Conservation (phyloP, 2,888 invertebrate species). For the Ctena decussata region DNA sequence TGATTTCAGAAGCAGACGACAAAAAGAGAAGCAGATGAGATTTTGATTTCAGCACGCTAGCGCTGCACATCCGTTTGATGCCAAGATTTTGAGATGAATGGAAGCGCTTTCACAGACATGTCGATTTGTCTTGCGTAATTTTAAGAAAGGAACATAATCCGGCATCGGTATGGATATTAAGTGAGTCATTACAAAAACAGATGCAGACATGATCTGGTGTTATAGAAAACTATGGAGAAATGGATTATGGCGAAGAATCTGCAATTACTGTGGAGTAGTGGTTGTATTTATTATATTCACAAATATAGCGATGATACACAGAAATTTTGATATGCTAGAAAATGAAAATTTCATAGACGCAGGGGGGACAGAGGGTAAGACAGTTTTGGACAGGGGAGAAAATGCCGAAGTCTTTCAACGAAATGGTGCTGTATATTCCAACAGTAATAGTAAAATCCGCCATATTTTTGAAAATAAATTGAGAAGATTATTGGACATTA, state of each 20-base stretch:
- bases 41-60: not conserved
- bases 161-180: not conserved
- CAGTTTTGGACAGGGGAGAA: conserved; percentile 15
- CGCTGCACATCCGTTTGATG: conserved; percentile 1
- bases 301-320: conserved; percentile 63
- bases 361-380: conserved; percentile 41
- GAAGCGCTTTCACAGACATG: conserved; percentile 6
- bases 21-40: not conserved
- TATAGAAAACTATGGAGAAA: not conserved
- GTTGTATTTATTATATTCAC: conserved; percentile 48
- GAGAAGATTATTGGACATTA: conserved; percentile 71
- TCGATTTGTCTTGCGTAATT: conserved; percentile 12
- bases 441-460: conserved; percentile 40
- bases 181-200: conserved; percentile 4
- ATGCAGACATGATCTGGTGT: not conserved
- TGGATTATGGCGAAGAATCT: not conserved
- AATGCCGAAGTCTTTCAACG: conserved; percentile 33
- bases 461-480: conserved; percentile 73
- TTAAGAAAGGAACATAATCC: conserved; percentile 11
- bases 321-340: conserved; percentile 62
- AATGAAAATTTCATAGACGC: conserved; percentile 63
- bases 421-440: conserved; percentile 10
- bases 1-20: conserved; percentile 14
- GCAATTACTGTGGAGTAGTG: conserved; percentile 17
- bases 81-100: not conserved